Percentiles rank a stretch among this genome's conserved stretches.
Conservation (phyloP, 2,113 vertebrate genomes). For the Cepphus grylle region DNA sequence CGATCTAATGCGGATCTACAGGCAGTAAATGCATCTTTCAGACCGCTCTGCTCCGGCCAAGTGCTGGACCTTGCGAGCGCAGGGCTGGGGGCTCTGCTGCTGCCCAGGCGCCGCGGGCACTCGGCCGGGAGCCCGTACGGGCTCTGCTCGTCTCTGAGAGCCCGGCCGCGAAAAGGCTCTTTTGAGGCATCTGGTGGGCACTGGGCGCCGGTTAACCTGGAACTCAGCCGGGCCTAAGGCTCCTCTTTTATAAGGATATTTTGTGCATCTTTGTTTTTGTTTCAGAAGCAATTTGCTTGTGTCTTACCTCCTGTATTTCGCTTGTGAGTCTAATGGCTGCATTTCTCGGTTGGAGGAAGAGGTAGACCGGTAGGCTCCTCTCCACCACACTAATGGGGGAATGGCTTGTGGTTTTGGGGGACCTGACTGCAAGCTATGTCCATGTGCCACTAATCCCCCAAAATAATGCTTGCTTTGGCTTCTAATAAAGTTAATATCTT, state of each 20-base stretch:
- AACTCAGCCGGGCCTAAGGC: neutral
- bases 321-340: neutral
- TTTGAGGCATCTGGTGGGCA: neutral
- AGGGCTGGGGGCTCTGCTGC: neutral
- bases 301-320: neutral
- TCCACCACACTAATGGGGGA: neutral
- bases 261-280: neutral
- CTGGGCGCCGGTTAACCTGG: neutral
- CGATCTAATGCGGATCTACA: neutral
- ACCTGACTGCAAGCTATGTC: neutral
- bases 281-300: neutral
- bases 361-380: neutral
- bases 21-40: neutral
- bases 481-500: neutral
- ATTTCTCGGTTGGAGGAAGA: neutral
- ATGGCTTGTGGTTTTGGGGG: neutral
- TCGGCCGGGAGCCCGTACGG: neutral
- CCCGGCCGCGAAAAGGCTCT: neutral
- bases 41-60: neutral
- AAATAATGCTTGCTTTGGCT: neutral
- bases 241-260: neutral
- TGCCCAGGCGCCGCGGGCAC: neutral
- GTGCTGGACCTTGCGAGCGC: neutral
- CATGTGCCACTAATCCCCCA: accelerated
- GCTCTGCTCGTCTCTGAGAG: neutral